phyloP scores from a whole-genome alignment of 2,797 vertebrate species.

The Podargus strigoides region DNA sequence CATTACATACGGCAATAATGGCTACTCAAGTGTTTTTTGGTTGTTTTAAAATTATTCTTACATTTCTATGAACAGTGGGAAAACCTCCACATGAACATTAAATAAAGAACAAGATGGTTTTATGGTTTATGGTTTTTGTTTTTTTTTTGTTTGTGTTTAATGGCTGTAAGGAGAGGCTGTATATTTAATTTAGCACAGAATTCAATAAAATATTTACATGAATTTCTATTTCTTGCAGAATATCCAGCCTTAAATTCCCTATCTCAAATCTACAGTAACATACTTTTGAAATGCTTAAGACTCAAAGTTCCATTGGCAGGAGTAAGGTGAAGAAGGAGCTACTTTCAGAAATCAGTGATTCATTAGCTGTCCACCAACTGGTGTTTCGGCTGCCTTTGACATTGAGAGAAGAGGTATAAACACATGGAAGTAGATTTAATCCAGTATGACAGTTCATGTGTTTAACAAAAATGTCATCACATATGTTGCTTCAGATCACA shows the following conservation, averaged over 20 bases:
- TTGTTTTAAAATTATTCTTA: neutral
- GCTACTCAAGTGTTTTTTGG: neutral
- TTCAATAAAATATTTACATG: neutral
- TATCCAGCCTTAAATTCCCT: neutral
- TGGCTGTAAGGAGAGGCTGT: neutral
- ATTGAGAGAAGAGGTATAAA: neutral
- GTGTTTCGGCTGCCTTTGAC: neutral
- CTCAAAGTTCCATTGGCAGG: neutral
- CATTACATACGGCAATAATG: neutral
- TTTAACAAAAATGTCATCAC: neutral
- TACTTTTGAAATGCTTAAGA: neutral
- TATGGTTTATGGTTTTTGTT: fast-evolving
- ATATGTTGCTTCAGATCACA: neutral
- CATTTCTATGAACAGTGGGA: neutral
- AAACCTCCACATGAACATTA: neutral
- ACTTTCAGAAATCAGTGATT: neutral
- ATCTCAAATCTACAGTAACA: neutral
- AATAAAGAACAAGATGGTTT: neutral
- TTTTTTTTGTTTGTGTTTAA: neutral
- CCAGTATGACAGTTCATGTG: neutral
- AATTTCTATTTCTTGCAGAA: neutral
- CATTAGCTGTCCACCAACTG: neutral
- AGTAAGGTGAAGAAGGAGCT: neutral
- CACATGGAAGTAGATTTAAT: neutral
- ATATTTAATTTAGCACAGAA: neutral